Evolutionary conservation across 64 coral and sea anemone species (phyloP), one percentile per base, ranked within the genome.

Genomic region (Porites australiensis): DNA sequence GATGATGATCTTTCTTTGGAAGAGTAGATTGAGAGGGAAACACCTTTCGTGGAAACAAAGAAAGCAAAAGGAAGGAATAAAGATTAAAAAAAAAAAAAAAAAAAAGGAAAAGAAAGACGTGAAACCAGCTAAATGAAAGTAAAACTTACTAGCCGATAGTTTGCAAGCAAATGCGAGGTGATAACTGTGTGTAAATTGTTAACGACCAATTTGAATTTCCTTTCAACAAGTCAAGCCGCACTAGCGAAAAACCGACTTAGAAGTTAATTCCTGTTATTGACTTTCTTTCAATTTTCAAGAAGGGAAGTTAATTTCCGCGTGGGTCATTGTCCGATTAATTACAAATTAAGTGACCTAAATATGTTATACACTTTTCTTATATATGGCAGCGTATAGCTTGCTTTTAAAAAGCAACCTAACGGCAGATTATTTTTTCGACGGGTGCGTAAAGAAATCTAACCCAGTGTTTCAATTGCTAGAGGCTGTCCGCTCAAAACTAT

Each of bases 251-350:
- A 50, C 18, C 47, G 73, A 15, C 15, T 5, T 61, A 3, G 4
- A 48, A 59, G 53, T 67, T 68, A 83, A 67, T 83, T 67, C 45
- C 51, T 1, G 5, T 68, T 20, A 83, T 83, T 83, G 45, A 83
- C n/a, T 68, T 77, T 9, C 61, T 50, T 83, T 83, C 63, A 83
- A 67, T 50, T 37, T 50, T 83, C 4, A 20, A 83, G 64, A n/a
- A 13, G 61, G 2, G 66, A 83, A 64, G 68, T 68, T 83, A 83
- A 68, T 15, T 13, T 67, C 81, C 61, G 45, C 43, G 16, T 16
- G 7, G 13, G 60, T 50, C 53, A 79, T 4, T 13, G 60, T 46
- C 18, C 81, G 44, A 63, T 67, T 64, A 83, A 83, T 68, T 50
- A 51, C 13, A 2, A 8, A 18, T 66, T 63, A 64, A 65, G 43